A percentile compares a stretch with the other conserved stretches of the same genome.
These are phyloP conservation scores for Apolygus lucorum DNA, from an alignment of 1,140 invertebrate genomes.

Conservation along the genomic window DNA sequence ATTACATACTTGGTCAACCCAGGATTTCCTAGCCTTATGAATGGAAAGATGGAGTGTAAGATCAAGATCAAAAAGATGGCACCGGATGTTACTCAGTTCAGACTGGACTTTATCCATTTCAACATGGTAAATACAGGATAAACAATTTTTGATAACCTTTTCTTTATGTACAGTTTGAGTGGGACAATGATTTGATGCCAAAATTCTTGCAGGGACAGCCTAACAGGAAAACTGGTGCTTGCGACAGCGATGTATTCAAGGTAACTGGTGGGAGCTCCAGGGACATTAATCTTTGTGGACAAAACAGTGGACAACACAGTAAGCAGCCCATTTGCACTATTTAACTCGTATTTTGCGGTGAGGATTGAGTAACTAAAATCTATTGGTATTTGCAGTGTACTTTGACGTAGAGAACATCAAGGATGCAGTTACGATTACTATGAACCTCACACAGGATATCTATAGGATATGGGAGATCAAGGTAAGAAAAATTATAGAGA, in stretches of 20 bases:
- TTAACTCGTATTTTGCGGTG: slow-evolving; percentile 31
- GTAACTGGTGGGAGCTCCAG: slow-evolving; percentile 47
- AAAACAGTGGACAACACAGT: slow-evolving; percentile 77
- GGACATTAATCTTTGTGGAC: slow-evolving; percentile 61
- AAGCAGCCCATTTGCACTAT: slow-evolving; percentile 37
- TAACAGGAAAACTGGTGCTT: slow-evolving; percentile 64
- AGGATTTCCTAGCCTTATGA: slow-evolving; percentile 62
- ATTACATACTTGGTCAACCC: slow-evolving; percentile 77
- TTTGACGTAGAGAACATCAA: slow-evolving; percentile 51
- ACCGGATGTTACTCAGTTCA: slow-evolving; percentile 62
- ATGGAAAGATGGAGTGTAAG: slow-evolving; percentile 53
- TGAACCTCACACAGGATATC: slow-evolving; percentile 49
- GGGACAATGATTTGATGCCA: background rate
- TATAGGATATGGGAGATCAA: slow-evolving; percentile 65
- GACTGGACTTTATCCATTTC: slow-evolving; percentile 71
- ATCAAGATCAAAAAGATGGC: slow-evolving; percentile 60
- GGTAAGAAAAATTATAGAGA: slow-evolving; percentile 42
- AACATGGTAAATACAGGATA: slow-evolving; percentile 53
- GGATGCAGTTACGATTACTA: slow-evolving; percentile 45
- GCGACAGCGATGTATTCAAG: slow-evolving; percentile 60
- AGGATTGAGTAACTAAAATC: too few relatives aligned
- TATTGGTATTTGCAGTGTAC: slow-evolving; percentile 56
- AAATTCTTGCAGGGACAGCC: slow-evolving; percentile 57
- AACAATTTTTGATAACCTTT: slow-evolving; percentile 12
- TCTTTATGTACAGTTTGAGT: background rate